A percentile compares a stretch with the other conserved stretches of the same genome.
These are phyloP conservation scores for Glomeris maerens DNA, from an alignment of 1,140 invertebrate species.

Conservation along the genomic window DNA sequence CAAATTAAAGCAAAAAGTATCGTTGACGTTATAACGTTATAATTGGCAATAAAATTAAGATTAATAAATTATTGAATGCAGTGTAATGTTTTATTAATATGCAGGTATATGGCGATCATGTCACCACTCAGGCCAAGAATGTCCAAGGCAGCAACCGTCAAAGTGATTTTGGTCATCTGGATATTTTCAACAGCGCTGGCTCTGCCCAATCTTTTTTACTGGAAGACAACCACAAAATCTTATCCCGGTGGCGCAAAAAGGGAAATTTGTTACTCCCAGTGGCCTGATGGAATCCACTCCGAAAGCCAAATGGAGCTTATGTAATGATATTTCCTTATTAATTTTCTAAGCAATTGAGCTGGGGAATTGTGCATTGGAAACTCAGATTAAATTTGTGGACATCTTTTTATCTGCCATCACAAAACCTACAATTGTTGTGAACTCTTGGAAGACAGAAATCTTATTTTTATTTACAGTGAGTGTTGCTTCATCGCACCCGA, in stretches of 20 bases:
- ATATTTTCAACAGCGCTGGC: conserved; percentile 54
- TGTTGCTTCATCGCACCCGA: too few species aligned
- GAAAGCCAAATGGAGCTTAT: conserved; percentile 56
- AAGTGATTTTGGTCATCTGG: conserved; percentile 70
- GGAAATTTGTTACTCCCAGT: conserved; percentile 59
- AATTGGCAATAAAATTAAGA: too few species aligned
- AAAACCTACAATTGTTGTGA: too few species aligned
- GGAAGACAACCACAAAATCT: conserved; percentile 46
- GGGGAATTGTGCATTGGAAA: background rate
- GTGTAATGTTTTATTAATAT: too few species aligned
- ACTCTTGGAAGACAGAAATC: too few species aligned
- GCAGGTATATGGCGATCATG: conserved; percentile 83
- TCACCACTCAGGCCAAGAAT: conserved; percentile 70
- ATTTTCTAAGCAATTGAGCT: conserved; percentile 6
- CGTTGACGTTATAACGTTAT: too few species aligned
- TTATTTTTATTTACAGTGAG: too few species aligned
- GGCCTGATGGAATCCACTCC: conserved; percentile 60
- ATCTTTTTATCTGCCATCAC: too few species aligned
- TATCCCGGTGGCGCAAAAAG: conserved; percentile 41
- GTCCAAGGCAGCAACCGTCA: conserved; percentile 62
- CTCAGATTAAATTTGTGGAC: too few species aligned
- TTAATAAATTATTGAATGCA: too few species aligned
- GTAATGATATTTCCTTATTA: conserved; percentile 42
- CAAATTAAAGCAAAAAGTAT: too few species aligned
- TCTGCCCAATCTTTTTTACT: conserved; percentile 67